A percentile compares a stretch with the other conserved stretches of the same genome.
Evolutionary conservation across 2,113 vertebrate species (phyloP).

Genomic region (Eulemur rufifrons): DNA sequence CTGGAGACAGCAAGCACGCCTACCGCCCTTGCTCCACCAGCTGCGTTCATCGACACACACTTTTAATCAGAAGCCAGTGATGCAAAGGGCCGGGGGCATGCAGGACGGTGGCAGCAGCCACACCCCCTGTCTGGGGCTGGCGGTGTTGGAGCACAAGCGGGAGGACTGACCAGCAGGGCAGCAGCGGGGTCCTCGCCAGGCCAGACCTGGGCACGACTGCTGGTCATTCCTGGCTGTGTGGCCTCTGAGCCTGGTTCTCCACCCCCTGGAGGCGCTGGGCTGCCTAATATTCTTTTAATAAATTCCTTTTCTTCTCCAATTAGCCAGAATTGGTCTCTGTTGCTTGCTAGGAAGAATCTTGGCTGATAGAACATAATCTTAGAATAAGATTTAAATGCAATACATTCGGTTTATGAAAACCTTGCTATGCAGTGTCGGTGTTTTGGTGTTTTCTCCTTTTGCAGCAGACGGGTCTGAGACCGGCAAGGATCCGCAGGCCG

Average conservation of each 20-base stretch:
- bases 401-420: background rate
- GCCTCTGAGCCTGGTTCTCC: background rate
- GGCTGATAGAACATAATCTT: background rate
- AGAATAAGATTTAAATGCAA: conserved; percentile 14
- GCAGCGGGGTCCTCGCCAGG: background rate
- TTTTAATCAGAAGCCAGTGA: background rate
- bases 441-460: background rate
- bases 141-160: background rate
- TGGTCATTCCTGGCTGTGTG: background rate
- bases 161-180: background rate
- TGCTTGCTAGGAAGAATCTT: background rate
- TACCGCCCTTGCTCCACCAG: background rate
- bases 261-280: background rate
- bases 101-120: background rate
- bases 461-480: background rate
- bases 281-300: background rate
- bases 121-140: background rate
- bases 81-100: background rate
- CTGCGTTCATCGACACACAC: background rate
- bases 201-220: background rate
- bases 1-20: background rate
- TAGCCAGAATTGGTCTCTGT: conserved; percentile 37
- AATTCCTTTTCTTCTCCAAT: conserved; percentile 36
- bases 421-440: background rate
- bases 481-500: background rate